These are phyloP conservation scores for Gallinago media DNA, from an alignment of 2,113 vertebrate genomes.

Conservation along the genomic window DNA sequence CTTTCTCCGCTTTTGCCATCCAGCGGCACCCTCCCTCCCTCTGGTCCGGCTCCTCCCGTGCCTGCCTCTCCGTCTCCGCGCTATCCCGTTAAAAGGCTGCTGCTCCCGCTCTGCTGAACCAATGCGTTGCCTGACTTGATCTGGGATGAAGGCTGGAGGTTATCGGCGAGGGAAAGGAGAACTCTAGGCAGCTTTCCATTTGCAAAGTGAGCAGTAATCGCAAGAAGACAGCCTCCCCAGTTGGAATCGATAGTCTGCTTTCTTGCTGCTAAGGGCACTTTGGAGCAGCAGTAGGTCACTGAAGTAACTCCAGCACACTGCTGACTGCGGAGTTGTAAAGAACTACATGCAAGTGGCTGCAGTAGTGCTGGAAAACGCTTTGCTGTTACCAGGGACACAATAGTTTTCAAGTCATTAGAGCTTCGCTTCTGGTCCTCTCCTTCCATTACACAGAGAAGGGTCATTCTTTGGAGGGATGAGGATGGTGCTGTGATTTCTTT, in stretches of 20 bases:
- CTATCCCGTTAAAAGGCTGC: constrained; percentile 71
- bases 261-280: constrained; percentile 68
- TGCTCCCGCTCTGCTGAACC: constrained; percentile 71
- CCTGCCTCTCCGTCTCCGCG: constrained; percentile 7
- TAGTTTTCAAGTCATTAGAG: constrained; percentile 75
- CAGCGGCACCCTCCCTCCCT: constrained; percentile 43
- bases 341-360: constrained; percentile 79
- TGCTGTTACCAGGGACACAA: constrained; percentile 74
- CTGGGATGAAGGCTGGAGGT: constrained; percentile 77
- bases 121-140: constrained; percentile 56
- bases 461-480: constrained; percentile 55
- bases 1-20: background rate
- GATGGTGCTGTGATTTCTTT: constrained; percentile 68
- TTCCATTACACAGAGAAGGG: constrained; percentile 29
- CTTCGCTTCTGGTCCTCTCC: constrained; percentile 57
- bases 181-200: constrained; percentile 52
- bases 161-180: constrained; percentile 40
- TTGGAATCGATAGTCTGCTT: constrained; percentile 75
- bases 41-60: constrained; percentile 52
- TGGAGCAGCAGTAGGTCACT: constrained; percentile 73
- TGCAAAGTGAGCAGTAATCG: constrained; percentile 77
- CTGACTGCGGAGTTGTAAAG: constrained; percentile 83
- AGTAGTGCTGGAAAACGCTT: constrained; percentile 70
- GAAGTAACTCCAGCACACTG: constrained; percentile 72
- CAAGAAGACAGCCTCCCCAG: constrained; percentile 68